Base-by-base conservation (phyloP, 2,797 vertebrate genomes). In the Gymnoscopelus microlampas region DNA sequence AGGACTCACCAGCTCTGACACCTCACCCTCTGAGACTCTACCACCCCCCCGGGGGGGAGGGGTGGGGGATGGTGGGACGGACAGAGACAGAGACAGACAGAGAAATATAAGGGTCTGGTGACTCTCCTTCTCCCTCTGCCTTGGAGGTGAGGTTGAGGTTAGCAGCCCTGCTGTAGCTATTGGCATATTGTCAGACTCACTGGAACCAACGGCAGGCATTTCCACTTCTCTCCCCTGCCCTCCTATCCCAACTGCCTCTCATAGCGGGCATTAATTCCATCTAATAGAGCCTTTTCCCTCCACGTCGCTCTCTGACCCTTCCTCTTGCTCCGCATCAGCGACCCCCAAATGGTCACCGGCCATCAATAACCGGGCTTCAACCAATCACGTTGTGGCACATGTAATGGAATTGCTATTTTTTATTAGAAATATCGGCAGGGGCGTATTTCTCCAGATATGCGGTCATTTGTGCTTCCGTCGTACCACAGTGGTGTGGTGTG, bases 111-210 rank as follows among this genome's bases (percentile, higher is more conserved):
- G 19, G 19, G 19, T 19, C 19, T 19, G 19, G 19, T 19, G 19
- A 19, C 19, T 19, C 19, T 19, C 19, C 19, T 19, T 19, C 19
- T 19, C 19, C 1, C 71, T 76, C 61, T 62, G 68, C 58, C 54
- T 69, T 68, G 68, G 60, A 76, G 68, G 60, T 83, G 70, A 56
- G 57, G 49, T 78, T 80, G 71, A 84, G 79, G 79, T 74, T 73
- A 51, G 56, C 85, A 69, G 65, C 66, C 63, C 70, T 68, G 81
- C 71, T 74, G 71, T 83, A 76, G 39, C 63, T 83, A 79, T 86
- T 72, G 74, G 83, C 86, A 77, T 74, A 76, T 67, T 87, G 76
- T 91, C 83, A 77, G 64, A 66, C 59, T 60, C 68, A 72, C 63
- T 71, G 29, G 14, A 76, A 85, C 74, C n/a, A 64, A 83, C 51